Conservation (phyloP, 2,113 vertebrate genomes). For the Microcebus jonahi region DNA sequence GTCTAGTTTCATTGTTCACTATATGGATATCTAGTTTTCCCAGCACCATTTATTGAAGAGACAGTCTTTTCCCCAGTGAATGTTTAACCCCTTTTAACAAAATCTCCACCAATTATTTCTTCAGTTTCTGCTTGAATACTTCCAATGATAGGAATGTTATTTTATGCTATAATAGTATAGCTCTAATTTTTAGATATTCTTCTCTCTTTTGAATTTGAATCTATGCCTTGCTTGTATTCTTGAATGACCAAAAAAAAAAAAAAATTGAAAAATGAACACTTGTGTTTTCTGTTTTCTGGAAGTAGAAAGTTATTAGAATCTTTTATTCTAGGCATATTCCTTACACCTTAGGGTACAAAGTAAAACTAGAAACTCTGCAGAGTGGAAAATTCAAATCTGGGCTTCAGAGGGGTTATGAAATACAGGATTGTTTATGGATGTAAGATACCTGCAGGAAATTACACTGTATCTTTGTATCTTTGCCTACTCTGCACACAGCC, state of each 20-base stretch:
- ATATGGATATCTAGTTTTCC: neutral
- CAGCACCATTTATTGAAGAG: neutral
- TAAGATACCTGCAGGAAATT: neutral
- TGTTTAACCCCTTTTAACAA: neutral
- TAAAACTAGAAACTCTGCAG: neutral
- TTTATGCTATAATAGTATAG: neutral
- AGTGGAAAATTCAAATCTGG: neutral
- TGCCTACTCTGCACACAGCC: neutral
- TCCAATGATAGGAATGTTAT: neutral
- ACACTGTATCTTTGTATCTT: neutral
- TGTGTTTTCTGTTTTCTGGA: neutral
- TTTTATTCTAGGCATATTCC: neutral
- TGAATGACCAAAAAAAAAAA: neutral
- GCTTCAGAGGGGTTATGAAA: slow-evolving; percentile 1
- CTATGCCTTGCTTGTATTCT: neutral
- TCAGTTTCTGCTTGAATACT: neutral
- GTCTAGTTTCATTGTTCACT: neutral
- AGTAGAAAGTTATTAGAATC: neutral
- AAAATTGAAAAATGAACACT: neutral
- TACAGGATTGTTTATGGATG: neutral
- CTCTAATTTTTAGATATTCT: neutral
- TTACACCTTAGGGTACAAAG: neutral
- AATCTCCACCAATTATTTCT: neutral
- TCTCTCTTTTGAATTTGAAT: slow-evolving; percentile 33
- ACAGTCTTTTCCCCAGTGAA: neutral